Evolutionary conservation across 1,140 invertebrate species (phyloP).

Genomic region (Sminthurinus signatus): DNA sequence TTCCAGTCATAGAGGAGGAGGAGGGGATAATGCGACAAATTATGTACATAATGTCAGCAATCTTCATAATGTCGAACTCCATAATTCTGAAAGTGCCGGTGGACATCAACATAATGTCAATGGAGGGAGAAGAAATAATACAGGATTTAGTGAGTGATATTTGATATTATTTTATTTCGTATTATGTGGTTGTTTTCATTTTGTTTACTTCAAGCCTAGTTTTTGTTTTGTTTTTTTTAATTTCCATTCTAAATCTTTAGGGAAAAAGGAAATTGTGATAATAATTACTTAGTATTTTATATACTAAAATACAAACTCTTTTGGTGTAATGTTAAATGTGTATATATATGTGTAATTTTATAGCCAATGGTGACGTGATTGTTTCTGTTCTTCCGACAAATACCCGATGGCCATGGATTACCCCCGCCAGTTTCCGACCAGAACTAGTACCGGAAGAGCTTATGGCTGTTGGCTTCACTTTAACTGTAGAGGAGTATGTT

Average conservation of each 20-base stretch:
- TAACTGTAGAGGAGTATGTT: conserved; percentile 92
- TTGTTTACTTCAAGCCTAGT: neutral
- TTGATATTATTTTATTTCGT: neutral
- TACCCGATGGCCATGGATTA: conserved; percentile 83
- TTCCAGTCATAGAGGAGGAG: neutral
- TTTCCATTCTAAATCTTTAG: no score
- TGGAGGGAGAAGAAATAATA: conserved; percentile 14
- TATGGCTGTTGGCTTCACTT: conserved; percentile 64
- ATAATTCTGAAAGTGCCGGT: conserved; percentile 3
- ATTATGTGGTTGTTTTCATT: neutral
- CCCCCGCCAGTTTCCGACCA: conserved; percentile 80
- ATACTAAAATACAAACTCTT: neutral
- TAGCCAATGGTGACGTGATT: conserved; percentile 87
- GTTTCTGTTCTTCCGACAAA: conserved; percentile 84
- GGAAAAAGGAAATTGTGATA: neutral
- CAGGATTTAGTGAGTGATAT: conserved; percentile 20
- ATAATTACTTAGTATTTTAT: neutral
- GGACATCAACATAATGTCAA: neutral
- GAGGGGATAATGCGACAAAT: neutral
- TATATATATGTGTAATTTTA: conserved; percentile 43
- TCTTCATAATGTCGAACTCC: conserved; percentile 23
- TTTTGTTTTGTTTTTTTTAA: neutral
- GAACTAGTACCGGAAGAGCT: conserved; percentile 89
- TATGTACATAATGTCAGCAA: no score
- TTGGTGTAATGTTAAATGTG: neutral